A percentile compares a stretch with the other conserved stretches of the same genome.
phyloP scores from a whole-genome alignment of 2,888 invertebrate species.

The Stenodera caucasica region DNA sequence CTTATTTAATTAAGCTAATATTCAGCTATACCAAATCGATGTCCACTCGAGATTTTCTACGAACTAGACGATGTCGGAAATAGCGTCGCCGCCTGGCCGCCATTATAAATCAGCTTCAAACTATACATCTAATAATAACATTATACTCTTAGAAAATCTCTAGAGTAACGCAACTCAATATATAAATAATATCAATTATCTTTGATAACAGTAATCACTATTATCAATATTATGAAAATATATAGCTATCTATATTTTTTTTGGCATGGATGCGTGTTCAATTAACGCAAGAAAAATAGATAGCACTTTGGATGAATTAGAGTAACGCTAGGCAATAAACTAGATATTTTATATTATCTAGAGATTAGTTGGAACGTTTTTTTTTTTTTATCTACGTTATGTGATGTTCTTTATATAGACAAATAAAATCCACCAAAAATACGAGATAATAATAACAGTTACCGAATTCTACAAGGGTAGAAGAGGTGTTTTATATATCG shows the following conservation, averaged over 20 bases:
- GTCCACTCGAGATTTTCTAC: constrained; percentile 5
- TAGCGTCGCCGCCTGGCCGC: constrained; percentile 3
- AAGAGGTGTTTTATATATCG: no score
- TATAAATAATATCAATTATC: no score
- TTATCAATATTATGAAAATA: constrained; percentile 6
- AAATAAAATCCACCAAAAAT: constrained; percentile 33
- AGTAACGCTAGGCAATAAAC: not conserved
- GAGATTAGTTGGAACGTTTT: no score
- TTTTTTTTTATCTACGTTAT: constrained; percentile 31
- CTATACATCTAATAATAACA: not conserved
- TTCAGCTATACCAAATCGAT: constrained; percentile 14
- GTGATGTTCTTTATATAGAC: constrained; percentile 30
- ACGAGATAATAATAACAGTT: constrained; percentile 31
- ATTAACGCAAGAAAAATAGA: not conserved
- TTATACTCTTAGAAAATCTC: not conserved
- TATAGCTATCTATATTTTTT: constrained; percentile 18
- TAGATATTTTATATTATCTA: constrained; percentile 15
- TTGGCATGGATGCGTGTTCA: not conserved
- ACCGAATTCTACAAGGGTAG: no score
- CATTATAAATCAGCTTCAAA: not conserved
- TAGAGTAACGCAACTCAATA: not conserved
- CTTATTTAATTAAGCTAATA: constrained; percentile 25
- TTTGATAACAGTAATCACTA: not conserved
- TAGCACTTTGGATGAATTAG: not conserved
- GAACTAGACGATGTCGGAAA: constrained; percentile 3